A percentile compares a stretch with the other conserved stretches of the same genome.
These are phyloP conservation scores for Pocillopora grandis DNA, from an alignment of 92 coral and sea anemone genomes.

Conservation along the genomic window DNA sequence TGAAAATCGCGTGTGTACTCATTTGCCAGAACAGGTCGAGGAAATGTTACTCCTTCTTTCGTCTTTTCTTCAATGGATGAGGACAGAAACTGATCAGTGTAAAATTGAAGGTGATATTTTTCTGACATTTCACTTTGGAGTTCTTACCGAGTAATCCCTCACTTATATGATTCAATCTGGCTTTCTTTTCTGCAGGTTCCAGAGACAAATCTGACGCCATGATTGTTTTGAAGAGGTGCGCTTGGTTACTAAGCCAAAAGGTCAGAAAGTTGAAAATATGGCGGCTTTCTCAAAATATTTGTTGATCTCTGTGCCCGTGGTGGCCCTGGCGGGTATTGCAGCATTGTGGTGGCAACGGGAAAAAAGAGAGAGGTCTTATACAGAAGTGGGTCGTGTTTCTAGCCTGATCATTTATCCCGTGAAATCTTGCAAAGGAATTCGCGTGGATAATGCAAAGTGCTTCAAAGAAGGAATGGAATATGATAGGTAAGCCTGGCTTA, in stretches of 20 bases:
- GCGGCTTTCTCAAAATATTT: neutral
- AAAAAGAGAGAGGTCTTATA: conserved; percentile 21
- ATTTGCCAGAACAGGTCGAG: conserved; percentile 81
- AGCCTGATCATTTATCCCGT: conserved; percentile 57
- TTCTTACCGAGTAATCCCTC: neutral
- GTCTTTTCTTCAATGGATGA: neutral
- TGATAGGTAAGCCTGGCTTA: conserved; percentile 59
- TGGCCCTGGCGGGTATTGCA: neutral
- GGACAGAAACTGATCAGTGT: neutral
- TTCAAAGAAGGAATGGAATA: conserved; percentile 41
- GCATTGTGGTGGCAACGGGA: conserved; percentile 31
- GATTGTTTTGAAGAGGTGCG: neutral
- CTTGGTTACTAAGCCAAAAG: conserved; percentile 17
- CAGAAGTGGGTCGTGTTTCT: conserved; percentile 55
- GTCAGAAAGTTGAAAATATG: neutral
- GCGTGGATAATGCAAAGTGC: conserved; percentile 47
- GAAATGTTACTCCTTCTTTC: neutral
- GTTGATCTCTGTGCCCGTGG: neutral
- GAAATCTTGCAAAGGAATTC: conserved; percentile 67
- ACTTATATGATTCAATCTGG: neutral
- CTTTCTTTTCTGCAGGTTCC: conserved; percentile 7
- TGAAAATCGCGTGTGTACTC: conserved; percentile 72
- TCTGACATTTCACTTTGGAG: neutral
- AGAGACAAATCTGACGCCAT: neutral
- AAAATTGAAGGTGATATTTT: neutral